Conservation (phyloP, 2,888 invertebrate genomes). For the Abrostola tripartita region DNA sequence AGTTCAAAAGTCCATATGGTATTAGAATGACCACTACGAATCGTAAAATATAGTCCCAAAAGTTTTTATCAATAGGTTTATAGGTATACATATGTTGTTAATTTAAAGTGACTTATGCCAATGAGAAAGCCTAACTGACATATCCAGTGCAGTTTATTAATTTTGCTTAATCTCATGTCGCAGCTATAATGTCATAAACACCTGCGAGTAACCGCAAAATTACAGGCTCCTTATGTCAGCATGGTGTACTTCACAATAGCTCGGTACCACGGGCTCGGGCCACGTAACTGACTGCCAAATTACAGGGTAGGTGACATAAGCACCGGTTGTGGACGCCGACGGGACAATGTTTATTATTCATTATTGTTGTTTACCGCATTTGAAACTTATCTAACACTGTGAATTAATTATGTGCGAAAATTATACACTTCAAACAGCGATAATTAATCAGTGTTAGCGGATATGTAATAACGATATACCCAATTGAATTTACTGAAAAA, state of each 20-base stretch:
- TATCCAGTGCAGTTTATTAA: constrained; percentile 61
- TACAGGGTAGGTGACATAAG: constrained; percentile 83
- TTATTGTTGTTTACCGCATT: constrained; percentile 70
- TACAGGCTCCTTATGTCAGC: constrained; percentile 78
- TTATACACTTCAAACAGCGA: constrained; percentile 52
- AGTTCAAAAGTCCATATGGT: constrained; percentile 23
- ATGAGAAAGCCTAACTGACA: constrained; percentile 57
- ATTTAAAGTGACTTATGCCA: constrained; percentile 15
- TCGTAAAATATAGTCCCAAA: background rate
- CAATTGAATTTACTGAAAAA: constrained; percentile 35
- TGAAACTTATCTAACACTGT: constrained; percentile 57
- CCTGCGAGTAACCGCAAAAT: constrained; percentile 84
- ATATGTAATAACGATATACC: constrained; percentile 26
- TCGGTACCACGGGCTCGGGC: constrained; percentile 55
- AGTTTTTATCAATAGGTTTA: too few relatives aligned
- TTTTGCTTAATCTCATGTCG: constrained; percentile 64
- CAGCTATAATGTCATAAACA: constrained; percentile 74
- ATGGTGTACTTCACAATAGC: constrained; percentile 74
- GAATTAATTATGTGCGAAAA: constrained; percentile 54
- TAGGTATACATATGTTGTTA: too few relatives aligned
- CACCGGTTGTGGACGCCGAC: constrained; percentile 69
- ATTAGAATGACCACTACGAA: constrained; percentile 15
- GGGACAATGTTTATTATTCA: constrained; percentile 66
- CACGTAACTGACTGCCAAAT: constrained; percentile 81
- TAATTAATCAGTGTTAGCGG: constrained; percentile 49